Conservation (phyloP, 2,888 invertebrate species). For the Nemurella pictetii region DNA sequence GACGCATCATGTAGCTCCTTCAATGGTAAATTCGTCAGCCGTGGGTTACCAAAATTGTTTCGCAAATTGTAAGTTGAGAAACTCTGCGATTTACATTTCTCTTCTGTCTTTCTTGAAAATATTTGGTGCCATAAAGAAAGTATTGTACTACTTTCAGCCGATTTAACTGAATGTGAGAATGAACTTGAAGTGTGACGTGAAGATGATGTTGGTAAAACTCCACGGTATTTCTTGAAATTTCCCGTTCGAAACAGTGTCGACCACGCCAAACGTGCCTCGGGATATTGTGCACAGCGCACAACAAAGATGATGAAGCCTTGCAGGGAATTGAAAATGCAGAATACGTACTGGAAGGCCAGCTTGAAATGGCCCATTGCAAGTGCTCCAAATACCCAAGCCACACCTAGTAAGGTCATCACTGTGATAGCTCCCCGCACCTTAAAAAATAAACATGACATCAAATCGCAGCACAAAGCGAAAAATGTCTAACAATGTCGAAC, state of each 20-base stretch:
- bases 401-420: constrained; percentile 47
- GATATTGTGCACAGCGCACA: constrained; percentile 38
- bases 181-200: constrained; percentile 33
- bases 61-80: constrained; percentile 22
- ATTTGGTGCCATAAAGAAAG: constrained; percentile 31
- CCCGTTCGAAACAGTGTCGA: constrained; percentile 33
- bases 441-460: neutral
- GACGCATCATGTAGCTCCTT: neutral
- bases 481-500: no score
- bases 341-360: constrained; percentile 48
- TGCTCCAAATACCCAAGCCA: constrained; percentile 49
- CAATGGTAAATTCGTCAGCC: neutral
- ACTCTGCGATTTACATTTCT: constrained; percentile 1
- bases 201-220: constrained; percentile 33
- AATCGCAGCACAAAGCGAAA: neutral
- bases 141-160: neutral
- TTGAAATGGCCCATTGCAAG: constrained; percentile 47
- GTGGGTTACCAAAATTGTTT: constrained; percentile 8
- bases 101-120: neutral
- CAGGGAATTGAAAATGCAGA: constrained; percentile 48
- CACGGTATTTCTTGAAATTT: constrained; percentile 36
- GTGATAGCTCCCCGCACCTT: constrained; percentile 47
- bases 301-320: constrained; percentile 50
- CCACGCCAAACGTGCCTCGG: constrained; percentile 37
- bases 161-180: neutral